A percentile compares a stretch with the other conserved stretches of the same genome.
Evolutionary conservation across 2,113 vertebrate species (phyloP).

Genomic region (Plestiodon gilberti): DNA sequence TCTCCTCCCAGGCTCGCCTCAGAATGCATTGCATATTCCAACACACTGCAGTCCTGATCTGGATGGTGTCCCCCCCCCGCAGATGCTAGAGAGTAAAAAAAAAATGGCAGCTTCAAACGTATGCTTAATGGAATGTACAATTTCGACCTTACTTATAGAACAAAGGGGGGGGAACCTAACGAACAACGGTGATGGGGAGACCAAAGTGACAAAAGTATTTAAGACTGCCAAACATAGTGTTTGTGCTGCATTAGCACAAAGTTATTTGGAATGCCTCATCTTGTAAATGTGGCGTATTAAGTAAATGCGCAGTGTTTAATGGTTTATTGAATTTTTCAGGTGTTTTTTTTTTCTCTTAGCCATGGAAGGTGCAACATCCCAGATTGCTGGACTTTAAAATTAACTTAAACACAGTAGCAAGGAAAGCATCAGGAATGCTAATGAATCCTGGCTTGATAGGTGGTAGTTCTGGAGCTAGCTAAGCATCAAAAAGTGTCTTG

Average conservation of each 20-base stretch:
- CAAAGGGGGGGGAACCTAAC: background rate
- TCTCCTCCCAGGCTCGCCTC: too few species aligned
- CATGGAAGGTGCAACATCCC: background rate
- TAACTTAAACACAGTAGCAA: background rate
- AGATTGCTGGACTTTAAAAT: background rate
- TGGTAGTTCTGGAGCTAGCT: background rate
- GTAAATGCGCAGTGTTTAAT: background rate
- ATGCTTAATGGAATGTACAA: too few species aligned
- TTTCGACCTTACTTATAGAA: too few species aligned
- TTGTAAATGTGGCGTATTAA: background rate
- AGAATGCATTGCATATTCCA: too few species aligned
- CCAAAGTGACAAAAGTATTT: background rate
- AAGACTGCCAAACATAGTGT: background rate
- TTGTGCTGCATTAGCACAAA: background rate
- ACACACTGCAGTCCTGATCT: too few species aligned
- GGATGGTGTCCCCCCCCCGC: too few species aligned
- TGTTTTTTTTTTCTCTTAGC: background rate
- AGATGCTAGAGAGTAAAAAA: too few species aligned
- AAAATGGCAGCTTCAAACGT: too few species aligned
- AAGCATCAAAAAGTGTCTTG: background rate
- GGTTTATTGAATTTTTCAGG: slow-evolving; percentile 2
- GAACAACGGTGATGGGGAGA: background rate
- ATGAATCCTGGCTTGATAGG: background rate
- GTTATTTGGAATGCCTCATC: background rate
- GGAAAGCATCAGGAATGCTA: background rate